These are phyloP conservation scores for Burhinus oedicnemus DNA, from an alignment of 2,113 vertebrate genomes.

Conservation along the genomic window DNA sequence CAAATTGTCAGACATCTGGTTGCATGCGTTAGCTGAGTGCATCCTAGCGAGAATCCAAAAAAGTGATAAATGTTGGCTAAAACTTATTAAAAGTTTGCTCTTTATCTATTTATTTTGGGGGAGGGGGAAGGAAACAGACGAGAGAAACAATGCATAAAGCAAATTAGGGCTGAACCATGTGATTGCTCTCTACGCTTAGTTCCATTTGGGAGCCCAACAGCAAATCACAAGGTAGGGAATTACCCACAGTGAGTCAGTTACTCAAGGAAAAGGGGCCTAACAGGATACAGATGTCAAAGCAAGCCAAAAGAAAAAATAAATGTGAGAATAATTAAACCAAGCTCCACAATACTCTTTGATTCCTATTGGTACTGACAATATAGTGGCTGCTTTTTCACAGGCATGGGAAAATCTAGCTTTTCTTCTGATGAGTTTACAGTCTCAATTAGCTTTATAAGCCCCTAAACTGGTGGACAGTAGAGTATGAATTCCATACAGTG, in stretches of 20 bases:
- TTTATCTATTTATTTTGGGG: background rate
- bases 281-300: background rate
- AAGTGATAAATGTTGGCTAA: background rate
- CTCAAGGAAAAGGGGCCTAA: background rate
- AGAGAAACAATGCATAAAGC: background rate
- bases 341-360: background rate
- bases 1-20: background rate
- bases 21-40: background rate
- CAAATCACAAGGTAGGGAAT: background rate
- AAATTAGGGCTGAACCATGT: background rate
- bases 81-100: background rate
- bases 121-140: background rate
- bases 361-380: background rate
- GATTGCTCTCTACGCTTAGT: background rate
- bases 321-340: background rate
- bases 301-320: background rate
- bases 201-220: background rate
- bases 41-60: background rate
- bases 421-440: background rate
- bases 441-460: background rate
- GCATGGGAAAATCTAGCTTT: background rate
- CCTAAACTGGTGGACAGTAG: background rate
- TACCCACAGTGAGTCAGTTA: background rate
- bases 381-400: background rate
- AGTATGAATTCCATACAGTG: background rate